These are phyloP conservation scores for Fulmarus glacialis DNA, from an alignment of 2,113 vertebrate genomes.

Conservation along the genomic window DNA sequence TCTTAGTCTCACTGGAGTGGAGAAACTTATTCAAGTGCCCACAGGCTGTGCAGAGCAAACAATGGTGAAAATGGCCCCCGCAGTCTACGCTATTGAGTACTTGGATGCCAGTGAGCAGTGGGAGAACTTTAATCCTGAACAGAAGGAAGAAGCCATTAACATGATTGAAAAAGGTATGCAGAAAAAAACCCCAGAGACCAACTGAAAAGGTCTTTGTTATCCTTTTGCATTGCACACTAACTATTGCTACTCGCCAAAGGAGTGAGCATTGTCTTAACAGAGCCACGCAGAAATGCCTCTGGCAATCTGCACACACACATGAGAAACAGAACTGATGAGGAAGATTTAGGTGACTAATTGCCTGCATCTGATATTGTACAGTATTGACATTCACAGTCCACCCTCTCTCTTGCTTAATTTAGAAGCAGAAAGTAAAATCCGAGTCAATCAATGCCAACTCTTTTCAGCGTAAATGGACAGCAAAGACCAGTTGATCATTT, in stretches of 20 bases:
- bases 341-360: neutral
- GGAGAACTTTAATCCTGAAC: slow-evolving; percentile 57
- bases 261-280: rapidly evolving
- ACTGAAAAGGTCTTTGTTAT: neutral
- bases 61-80: slow-evolving; percentile 71
- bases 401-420: neutral
- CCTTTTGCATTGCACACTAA: rapidly evolving
- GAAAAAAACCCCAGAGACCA: neutral
- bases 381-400: neutral
- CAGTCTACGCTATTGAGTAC: slow-evolving; percentile 76
- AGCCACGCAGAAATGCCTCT: neutral
- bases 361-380: neutral
- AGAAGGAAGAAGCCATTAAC: slow-evolving; percentile 71
- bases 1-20: slow-evolving; percentile 70
- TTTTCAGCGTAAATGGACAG: neutral
- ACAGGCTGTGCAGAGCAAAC: slow-evolving; percentile 82
- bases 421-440: neutral
- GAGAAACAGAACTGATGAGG: neutral
- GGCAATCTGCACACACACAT: neutral
- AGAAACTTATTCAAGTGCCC: slow-evolving; percentile 71
- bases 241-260: neutral
- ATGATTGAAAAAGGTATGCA: slow-evolving; percentile 70
- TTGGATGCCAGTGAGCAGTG: slow-evolving; percentile 76
- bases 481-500: neutral
- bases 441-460: neutral